Conservation (phyloP, 2,888 invertebrate genomes). For the Coelopa pilipes region DNA sequence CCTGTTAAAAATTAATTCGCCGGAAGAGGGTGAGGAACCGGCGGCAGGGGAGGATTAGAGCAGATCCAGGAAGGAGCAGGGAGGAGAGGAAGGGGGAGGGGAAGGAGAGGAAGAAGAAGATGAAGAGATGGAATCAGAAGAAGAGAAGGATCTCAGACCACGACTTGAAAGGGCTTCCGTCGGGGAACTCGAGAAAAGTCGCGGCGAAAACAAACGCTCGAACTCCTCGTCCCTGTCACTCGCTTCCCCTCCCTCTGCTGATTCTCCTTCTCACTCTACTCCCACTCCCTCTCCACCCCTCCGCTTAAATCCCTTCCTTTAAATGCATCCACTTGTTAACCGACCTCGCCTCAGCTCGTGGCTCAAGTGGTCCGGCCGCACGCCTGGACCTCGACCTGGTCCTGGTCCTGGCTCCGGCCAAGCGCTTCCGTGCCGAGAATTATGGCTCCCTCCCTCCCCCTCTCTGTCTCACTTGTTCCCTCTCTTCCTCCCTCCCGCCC, state of each 20-base stretch:
- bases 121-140: too few relatives aligned
- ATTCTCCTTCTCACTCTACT: too few relatives aligned
- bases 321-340: slow-evolving; percentile 44
- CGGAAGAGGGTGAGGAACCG: background rate
- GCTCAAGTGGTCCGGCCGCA: slow-evolving; percentile 51
- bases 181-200: too few relatives aligned
- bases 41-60: too few relatives aligned
- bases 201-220: slow-evolving; percentile 4
- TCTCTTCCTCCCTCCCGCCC: background rate
- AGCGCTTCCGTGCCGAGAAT: slow-evolving; percentile 33
- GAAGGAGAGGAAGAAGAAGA: too few relatives aligned
- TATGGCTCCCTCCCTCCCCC: slow-evolving; percentile 34
- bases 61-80: too few relatives aligned
- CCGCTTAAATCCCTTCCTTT: slow-evolving; percentile 38
- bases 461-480: background rate
- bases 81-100: too few relatives aligned
- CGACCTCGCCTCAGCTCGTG: slow-evolving; percentile 43
- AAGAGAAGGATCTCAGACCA: too few relatives aligned
- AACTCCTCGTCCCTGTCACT: slow-evolving; percentile 46
- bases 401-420: slow-evolving; percentile 37
- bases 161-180: too few relatives aligned
- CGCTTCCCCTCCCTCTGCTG: slow-evolving; percentile 49
- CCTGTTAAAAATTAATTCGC: slow-evolving; percentile 33
- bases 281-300: slow-evolving; percentile 45
- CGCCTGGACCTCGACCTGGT: background rate